phyloP scores from a whole-genome alignment of 2,888 invertebrate species.

The Conus canariensis region DNA sequence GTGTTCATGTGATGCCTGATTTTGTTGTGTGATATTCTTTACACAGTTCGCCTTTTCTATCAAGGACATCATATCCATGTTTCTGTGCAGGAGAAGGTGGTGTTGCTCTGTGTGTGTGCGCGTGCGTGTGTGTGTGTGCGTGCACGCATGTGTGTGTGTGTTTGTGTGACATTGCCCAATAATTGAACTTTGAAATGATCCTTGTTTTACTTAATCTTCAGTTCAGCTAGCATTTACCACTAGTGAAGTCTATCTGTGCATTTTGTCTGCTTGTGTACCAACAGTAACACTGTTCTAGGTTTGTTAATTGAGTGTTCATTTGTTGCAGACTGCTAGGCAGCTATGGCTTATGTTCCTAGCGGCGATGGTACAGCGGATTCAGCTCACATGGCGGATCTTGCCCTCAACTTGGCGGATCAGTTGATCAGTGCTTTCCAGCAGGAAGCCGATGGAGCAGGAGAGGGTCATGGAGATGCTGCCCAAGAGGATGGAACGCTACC shows the following conservation, averaged over 20 bases:
- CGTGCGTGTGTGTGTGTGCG: too few relatives aligned
- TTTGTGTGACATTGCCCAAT: too few relatives aligned
- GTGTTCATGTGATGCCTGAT: neutral
- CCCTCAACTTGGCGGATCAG: conserved; percentile 34
- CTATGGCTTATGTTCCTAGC: neutral
- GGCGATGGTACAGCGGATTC: conserved; percentile 2
- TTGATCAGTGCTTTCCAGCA: conserved; percentile 40
- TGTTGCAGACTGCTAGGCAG: too few relatives aligned
- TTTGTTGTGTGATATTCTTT: neutral
- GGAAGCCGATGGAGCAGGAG: conserved; percentile 20
- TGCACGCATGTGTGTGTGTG: too few relatives aligned
- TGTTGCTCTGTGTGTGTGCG: neutral
- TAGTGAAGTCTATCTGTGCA: neutral
- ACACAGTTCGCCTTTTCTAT: neutral
- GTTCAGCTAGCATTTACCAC: neutral
- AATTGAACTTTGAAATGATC: neutral
- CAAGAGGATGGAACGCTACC: neutral
- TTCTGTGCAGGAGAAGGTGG: too few relatives aligned
- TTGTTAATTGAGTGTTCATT: neutral
- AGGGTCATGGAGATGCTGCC: neutral
- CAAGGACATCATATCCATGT: too few relatives aligned
- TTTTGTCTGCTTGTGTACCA: neutral
- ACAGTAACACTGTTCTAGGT: neutral
- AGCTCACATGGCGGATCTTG: conserved; percentile 33
- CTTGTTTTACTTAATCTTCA: neutral